Base-by-base conservation (phyloP, 2,113 vertebrate genomes). In the Piaya cayana region DNA sequence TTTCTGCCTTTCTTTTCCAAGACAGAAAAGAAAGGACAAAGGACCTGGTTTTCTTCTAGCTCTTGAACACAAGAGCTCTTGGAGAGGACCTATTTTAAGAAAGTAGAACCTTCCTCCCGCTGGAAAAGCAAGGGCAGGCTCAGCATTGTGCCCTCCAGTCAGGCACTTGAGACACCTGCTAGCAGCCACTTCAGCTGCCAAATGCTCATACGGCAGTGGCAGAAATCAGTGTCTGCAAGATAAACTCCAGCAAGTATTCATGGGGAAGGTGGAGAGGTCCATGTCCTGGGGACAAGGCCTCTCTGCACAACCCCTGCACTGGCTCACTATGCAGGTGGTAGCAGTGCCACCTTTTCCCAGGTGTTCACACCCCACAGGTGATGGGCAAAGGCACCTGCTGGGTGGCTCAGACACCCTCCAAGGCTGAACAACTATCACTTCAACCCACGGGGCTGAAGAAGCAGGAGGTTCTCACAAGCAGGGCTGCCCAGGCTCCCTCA, bases 31-130 rank as follows among this genome's bases (percentile, higher is more conserved):
- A 79, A 89, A 95, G 74, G 53, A 72, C 42, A 79, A 86, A 91
- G 50, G 70, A 78, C 36, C 29, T n/a, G 39, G 19, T 49, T 94
- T 84, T n/a, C 59, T 63, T 47, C 45, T 85, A 45, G 50, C 84
- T 93, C 84, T 92, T 86, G 69, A 96, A 25, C 69, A 92, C 25
- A 82, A 91, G 84, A 91, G 89, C 77, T 59, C 63, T 91, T 82
- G 50, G 75, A 91, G 34, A 69, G 55, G 75, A 55, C 62, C 87
- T 85, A 87, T 94, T 95, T 95, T 94, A 75, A 62, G 84, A 85
- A 90, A 69, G 67, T 27, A 88, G 70, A 95, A 50, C 58, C 52
- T 84, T 87, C 78, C 42, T 23, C 39, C 30, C 1, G 1, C 62
- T 87, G 81, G 52, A 79, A 82, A 77, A 91, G 81, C 43, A 65